A percentile compares a stretch with the other conserved stretches of the same genome.
Evolutionary conservation across 2,888 invertebrate species (phyloP).

Genomic region (Lysandra bellargus): DNA sequence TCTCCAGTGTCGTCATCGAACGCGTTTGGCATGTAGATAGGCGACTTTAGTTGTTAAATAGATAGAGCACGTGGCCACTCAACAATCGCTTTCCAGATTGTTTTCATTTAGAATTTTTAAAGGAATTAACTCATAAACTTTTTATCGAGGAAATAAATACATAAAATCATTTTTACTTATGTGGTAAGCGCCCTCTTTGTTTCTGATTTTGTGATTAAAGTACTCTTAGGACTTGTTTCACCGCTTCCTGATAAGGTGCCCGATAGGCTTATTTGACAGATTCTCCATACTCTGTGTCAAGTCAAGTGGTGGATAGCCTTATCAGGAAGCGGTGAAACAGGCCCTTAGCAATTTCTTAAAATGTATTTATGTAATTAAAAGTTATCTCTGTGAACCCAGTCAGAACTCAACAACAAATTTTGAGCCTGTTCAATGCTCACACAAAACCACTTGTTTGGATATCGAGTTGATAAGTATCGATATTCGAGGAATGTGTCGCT

Average conservation of each 20-base stretch:
- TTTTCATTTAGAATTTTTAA: background rate
- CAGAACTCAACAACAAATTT: background rate
- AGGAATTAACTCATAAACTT: background rate
- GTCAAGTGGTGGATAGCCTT: too few relatives aligned
- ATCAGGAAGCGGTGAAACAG: too few relatives aligned
- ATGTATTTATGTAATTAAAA: too few relatives aligned
- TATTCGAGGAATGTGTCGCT: slow-evolving; percentile 6
- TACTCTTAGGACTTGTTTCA: too few relatives aligned
- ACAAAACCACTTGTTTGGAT: background rate
- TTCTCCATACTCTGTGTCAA: too few relatives aligned
- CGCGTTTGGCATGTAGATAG: background rate
- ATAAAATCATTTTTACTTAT: too few relatives aligned
- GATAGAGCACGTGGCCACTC: background rate
- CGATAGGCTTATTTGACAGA: too few relatives aligned
- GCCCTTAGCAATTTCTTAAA: too few relatives aligned
- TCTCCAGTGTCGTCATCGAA: background rate
- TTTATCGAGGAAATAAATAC: background rate
- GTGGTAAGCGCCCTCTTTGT: too few relatives aligned
- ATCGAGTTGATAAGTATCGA: background rate
- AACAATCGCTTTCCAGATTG: background rate
- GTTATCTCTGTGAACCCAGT: too few relatives aligned
- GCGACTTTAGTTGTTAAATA: background rate
- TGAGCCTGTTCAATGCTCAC: background rate
- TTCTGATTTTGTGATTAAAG: too few relatives aligned
- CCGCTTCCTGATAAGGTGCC: too few relatives aligned